These are phyloP conservation scores for Acanthiza pusilla DNA, from an alignment of 2,797 vertebrate genomes.

Conservation along the genomic window DNA sequence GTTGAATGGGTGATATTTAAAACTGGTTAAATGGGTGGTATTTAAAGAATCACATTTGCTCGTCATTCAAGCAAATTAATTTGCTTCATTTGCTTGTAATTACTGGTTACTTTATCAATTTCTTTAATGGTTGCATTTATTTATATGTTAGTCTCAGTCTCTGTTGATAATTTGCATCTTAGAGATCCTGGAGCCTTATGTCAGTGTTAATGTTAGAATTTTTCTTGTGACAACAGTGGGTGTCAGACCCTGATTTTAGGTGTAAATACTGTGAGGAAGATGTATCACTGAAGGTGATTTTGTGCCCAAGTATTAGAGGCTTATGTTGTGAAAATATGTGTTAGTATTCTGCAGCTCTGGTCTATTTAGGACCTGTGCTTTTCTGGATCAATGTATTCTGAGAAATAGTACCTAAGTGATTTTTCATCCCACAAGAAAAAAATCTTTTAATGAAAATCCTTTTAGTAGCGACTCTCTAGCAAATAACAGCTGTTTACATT, in stretches of 20 bases:
- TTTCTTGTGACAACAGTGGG: not conserved
- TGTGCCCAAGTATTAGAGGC: not conserved
- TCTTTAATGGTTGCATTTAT: not conserved
- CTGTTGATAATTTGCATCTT: not conserved
- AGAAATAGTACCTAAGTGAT: not conserved
- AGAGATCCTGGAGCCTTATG: not conserved
- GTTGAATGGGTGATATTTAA: too few species aligned
- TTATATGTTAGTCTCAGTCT: not conserved
- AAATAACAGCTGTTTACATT: not conserved
- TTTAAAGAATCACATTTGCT: not conserved
- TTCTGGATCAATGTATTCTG: not conserved
- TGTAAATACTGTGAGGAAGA: not conserved
- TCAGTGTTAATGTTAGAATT: not conserved
- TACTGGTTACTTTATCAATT: not conserved
- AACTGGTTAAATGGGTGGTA: not conserved
- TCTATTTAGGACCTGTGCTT: not conserved
- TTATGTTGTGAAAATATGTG: not conserved
- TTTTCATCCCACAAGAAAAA: not conserved
- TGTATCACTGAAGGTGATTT: not conserved
- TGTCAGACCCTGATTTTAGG: not conserved
- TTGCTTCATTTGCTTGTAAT: not conserved
- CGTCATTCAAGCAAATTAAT: not conserved
- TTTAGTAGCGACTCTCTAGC: not conserved
- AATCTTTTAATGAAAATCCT: not conserved
- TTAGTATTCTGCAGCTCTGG: not conserved